These are phyloP conservation scores for Corythornis madagascariensis DNA, from an alignment of 2,113 vertebrate species.

Conservation along the genomic window DNA sequence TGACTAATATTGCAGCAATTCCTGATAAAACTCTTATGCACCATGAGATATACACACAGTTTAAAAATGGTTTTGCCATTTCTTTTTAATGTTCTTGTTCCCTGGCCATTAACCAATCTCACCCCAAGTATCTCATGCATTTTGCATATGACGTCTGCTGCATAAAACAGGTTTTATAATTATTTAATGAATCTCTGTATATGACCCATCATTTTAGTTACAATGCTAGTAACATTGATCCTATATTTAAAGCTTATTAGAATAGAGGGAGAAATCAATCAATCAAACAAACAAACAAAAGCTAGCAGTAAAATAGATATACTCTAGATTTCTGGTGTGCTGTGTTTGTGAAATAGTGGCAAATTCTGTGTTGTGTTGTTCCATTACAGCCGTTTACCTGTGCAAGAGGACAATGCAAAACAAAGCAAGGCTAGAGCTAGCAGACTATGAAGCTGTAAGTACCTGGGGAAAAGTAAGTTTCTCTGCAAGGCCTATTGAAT, in stretches of 20 bases:
- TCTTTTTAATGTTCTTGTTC: neutral
- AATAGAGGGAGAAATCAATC: neutral
- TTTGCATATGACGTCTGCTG: neutral
- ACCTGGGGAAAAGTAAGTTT: conserved; percentile 18
- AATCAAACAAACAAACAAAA: neutral
- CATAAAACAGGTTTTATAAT: conserved; percentile 5
- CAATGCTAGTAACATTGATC: neutral
- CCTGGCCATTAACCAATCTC: neutral
- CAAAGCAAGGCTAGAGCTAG: conserved; percentile 95
- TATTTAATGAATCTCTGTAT: conserved; percentile 27
- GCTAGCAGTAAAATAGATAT: neutral
- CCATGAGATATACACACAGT: neutral
- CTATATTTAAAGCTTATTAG: neutral
- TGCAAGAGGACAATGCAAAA: conserved; percentile 99
- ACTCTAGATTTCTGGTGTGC: neutral
- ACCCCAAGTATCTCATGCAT: neutral
- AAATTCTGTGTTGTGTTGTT: conserved; percentile 48
- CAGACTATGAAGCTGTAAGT: conserved; percentile 98
- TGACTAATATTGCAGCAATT: neutral
- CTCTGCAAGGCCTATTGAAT: neutral
- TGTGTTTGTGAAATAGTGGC: neutral
- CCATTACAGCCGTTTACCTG: conserved; percentile 93
- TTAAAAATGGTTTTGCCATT: neutral
- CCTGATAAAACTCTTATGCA: neutral
- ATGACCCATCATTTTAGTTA: neutral